A percentile compares a stretch with the other conserved stretches of the same genome.
These are phyloP conservation scores for Auanema sp. DNA, from an alignment of 2,888 invertebrate genomes.

Conservation along the genomic window DNA sequence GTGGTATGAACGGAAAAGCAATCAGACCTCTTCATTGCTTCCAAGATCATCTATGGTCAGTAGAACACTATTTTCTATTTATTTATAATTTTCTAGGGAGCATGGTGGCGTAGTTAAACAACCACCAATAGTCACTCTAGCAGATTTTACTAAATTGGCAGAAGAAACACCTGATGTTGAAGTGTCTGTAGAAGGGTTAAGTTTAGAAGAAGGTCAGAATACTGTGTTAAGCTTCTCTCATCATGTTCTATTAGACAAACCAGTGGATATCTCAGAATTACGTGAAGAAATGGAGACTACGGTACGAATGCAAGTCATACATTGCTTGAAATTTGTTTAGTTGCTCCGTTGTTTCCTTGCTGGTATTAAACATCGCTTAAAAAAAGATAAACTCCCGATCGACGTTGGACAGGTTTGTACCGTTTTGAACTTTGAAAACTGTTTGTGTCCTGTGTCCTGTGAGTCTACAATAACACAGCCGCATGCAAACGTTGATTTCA, in stretches of 20 bases:
- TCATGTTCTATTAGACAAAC: too few relatives aligned
- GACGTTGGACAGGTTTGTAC: conserved; percentile 56
- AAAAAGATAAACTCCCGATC: conserved; percentile 45
- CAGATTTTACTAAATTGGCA: neutral
- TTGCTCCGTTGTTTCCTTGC: conserved; percentile 50
- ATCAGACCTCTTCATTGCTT: conserved; percentile 53
- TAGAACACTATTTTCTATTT: too few relatives aligned
- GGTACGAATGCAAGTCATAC: neutral
- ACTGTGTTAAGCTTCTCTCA: conserved; percentile 3
- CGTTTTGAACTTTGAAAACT: too few relatives aligned
- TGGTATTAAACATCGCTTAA: conserved; percentile 45
- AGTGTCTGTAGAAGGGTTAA: neutral
- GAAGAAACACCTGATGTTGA: conserved; percentile 7
- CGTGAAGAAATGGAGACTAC: neutral
- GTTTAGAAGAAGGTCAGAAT: conserved; percentile 13
- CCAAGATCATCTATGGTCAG: conserved; percentile 53
- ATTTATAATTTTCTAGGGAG: too few relatives aligned
- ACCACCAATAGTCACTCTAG: too few relatives aligned
- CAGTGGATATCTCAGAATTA: neutral
- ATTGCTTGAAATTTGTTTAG: conserved; percentile 24
- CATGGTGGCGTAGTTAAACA: too few relatives aligned
- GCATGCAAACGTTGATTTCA: too few relatives aligned
- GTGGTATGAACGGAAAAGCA: conserved; percentile 52
- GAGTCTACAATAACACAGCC: too few relatives aligned
- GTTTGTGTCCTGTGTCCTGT: too few relatives aligned